A percentile compares a stretch with the other conserved stretches of the same genome.
Conservation (phyloP, 2,888 invertebrate species). For the Eristalinus aeneus region DNA sequence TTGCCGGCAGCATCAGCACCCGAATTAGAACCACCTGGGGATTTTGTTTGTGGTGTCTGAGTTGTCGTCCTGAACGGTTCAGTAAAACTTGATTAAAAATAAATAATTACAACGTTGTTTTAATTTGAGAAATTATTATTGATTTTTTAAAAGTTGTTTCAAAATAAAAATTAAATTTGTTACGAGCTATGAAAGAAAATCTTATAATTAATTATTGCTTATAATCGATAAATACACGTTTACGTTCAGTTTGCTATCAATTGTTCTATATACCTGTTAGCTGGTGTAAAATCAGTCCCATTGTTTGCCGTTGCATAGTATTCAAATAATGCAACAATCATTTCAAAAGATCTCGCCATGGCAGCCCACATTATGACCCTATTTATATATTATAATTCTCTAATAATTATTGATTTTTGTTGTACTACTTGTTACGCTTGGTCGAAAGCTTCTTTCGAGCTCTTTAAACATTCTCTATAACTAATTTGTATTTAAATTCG, state of each 20-base stretch:
- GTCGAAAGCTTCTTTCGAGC: slow-evolving; percentile 6
- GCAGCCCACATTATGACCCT: slow-evolving; percentile 87
- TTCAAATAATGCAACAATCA: slow-evolving; percentile 91
- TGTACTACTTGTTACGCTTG: slow-evolving; percentile 53
- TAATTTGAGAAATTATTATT: not conserved
- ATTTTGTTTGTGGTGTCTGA: slow-evolving; percentile 85
- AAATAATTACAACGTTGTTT: slow-evolving; percentile 47
- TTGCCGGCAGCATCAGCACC: slow-evolving; percentile 79
- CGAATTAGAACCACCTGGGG: slow-evolving; percentile 87
- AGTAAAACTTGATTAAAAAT: slow-evolving; percentile 72
- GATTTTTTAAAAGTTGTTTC: not conserved
- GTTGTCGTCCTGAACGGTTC: slow-evolving; percentile 74
- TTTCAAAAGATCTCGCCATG: slow-evolving; percentile 90
- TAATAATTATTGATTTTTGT: slow-evolving; percentile 41
- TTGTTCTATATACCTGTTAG: slow-evolving; percentile 48
- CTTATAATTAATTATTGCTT: not conserved
- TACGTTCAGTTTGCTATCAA: not conserved
- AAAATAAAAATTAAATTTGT: not conserved
- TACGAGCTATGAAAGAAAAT: not conserved
- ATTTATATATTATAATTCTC: slow-evolving; percentile 19
- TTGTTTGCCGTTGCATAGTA: slow-evolving; percentile 86
- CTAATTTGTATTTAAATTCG: slow-evolving; percentile 23
- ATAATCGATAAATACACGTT: not conserved
- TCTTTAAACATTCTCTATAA: slow-evolving; percentile 26
- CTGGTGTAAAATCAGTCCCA: slow-evolving; percentile 78